Percentiles rank a stretch among this genome's conserved stretches.
These are phyloP conservation scores for Protobothrops mucrosquamatus DNA, from an alignment of 2,113 vertebrate species.

Conservation along the genomic window DNA sequence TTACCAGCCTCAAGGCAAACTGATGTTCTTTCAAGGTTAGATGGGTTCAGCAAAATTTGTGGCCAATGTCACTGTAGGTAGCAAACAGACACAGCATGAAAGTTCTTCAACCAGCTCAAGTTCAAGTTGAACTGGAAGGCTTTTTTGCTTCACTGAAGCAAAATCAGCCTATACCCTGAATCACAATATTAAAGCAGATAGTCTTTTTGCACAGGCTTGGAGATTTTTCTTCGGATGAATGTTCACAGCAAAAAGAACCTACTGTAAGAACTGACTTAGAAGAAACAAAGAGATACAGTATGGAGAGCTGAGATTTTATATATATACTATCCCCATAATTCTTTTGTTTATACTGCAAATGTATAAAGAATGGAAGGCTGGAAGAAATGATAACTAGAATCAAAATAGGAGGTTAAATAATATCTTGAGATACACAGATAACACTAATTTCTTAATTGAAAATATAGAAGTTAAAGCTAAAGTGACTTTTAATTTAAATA, in stretches of 20 bases:
- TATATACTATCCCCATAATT: background rate
- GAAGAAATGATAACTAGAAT: background rate
- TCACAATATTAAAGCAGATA: background rate
- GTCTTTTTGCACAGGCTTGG: background rate
- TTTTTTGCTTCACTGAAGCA: background rate
- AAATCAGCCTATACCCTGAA: background rate
- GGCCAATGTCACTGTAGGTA: background rate
- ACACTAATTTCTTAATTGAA: background rate
- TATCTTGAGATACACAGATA: background rate
- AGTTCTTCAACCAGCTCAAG: background rate
- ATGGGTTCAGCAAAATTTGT: background rate
- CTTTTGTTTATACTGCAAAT: background rate
- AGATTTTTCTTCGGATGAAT: background rate
- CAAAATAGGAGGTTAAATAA: background rate
- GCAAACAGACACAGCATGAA: background rate
- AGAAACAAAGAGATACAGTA: background rate
- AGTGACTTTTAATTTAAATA: background rate
- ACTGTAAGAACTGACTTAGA: background rate
- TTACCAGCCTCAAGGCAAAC: background rate
- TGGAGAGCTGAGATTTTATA: background rate
- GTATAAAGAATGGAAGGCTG: background rate
- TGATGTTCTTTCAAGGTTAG: background rate
- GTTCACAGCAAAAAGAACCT: background rate
- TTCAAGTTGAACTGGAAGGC: background rate
- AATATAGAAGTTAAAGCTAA: background rate